A percentile compares a stretch with the other conserved stretches of the same genome.
Conservation (phyloP, 2,888 invertebrate species). For the Synanthedon tipuliformis region DNA sequence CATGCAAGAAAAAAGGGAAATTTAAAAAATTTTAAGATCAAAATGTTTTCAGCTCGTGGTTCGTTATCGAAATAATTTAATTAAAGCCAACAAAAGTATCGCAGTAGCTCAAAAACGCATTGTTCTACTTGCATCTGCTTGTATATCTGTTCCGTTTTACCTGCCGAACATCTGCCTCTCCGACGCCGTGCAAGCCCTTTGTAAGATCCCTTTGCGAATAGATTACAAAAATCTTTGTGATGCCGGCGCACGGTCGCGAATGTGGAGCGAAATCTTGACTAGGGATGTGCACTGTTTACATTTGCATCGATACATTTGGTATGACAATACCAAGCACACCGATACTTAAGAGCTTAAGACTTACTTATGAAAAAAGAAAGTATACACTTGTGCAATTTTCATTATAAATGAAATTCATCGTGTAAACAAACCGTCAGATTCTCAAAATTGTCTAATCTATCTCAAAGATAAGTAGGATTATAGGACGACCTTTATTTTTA, state of each 20-base stretch:
- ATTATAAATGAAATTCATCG: no score
- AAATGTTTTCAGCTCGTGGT: no score
- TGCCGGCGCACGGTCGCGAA: slow-evolving; percentile 8
- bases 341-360: no score
- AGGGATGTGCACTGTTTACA: slow-evolving; percentile 23
- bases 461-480: no score
- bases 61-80: slow-evolving; percentile 15
- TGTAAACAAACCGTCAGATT: no score
- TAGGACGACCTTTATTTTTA: no score
- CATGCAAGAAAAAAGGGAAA: no score
- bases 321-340: no score
- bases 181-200: slow-evolving; percentile 10
- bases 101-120: slow-evolving; percentile 18
- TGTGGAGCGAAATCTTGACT: slow-evolving; percentile 32
- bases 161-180: slow-evolving; percentile 54
- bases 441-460: no score
- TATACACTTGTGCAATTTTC: no score
- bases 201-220: slow-evolving; percentile 43
- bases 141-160: slow-evolving; percentile 41
- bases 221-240: slow-evolving; percentile 45
- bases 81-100: slow-evolving; percentile 39
- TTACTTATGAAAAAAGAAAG: no score
- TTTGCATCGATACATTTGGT: slow-evolving; percentile 12
- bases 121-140: slow-evolving; percentile 52
- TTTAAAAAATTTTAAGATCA: no score